phyloP scores from a whole-genome alignment of 2,888 invertebrate genomes.

The Drosophila robusta region DNA sequence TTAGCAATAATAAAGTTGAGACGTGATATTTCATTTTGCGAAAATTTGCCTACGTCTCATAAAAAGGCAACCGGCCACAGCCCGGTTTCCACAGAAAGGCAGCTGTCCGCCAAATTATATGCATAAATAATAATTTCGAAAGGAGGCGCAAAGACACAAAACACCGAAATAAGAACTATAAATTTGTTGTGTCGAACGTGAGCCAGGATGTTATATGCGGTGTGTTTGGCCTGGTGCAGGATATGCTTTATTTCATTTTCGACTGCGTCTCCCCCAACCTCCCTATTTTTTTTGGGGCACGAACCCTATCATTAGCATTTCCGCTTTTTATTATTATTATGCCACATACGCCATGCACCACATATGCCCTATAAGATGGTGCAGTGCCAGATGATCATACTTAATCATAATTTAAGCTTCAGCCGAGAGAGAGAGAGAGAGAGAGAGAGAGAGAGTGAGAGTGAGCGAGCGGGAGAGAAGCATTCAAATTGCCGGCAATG shows the following conservation, averaged over 20 bases:
- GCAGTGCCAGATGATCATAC: slow-evolving; percentile 77
- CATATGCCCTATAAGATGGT: slow-evolving; percentile 12
- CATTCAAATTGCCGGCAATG: slow-evolving; percentile 61
- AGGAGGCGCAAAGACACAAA: slow-evolving; percentile 22
- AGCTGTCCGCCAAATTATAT: slow-evolving; percentile 82
- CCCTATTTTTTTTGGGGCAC: slow-evolving; percentile 31
- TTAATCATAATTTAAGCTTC: slow-evolving; percentile 82
- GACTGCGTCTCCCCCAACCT: not conserved
- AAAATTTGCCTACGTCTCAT: slow-evolving; percentile 81
- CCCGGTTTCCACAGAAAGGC: slow-evolving; percentile 69
- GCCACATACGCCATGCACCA: slow-evolving; percentile 15
- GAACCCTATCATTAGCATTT: slow-evolving; percentile 85
- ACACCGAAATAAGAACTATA: slow-evolving; percentile 57
- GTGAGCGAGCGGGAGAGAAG: not conserved
- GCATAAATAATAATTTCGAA: slow-evolving; percentile 82
- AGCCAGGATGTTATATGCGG: slow-evolving; percentile 31
- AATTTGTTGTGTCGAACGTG: slow-evolving; percentile 62
- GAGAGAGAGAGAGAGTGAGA: not conserved
- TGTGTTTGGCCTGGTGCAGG: slow-evolving; percentile 24
- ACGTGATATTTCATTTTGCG: slow-evolving; percentile 82
- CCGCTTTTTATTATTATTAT: slow-evolving; percentile 85
- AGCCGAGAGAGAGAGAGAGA: slow-evolving; percentile 21
- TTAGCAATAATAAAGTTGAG: slow-evolving; percentile 82
- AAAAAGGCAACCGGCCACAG: slow-evolving; percentile 44
- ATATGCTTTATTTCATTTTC: slow-evolving; percentile 47